Percentiles rank a stretch among this genome's conserved stretches.
Evolutionary conservation across 2,113 vertebrate genomes (phyloP).

Genomic region (Macquaria australasica): DNA sequence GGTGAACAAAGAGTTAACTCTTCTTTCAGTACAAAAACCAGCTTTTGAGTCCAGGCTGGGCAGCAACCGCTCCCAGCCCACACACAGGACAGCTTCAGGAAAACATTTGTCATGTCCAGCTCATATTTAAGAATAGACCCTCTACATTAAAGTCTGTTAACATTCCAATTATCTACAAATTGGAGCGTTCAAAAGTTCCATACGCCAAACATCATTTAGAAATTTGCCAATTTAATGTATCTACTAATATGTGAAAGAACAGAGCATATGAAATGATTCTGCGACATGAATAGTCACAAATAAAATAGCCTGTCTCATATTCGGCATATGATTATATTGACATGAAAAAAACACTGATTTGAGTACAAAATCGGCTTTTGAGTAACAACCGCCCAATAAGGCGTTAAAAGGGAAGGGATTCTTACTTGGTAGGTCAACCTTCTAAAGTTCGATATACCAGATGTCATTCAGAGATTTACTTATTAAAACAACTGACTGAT

Average conservation of each 20-base stretch:
- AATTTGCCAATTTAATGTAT: neutral
- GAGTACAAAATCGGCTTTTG: neutral
- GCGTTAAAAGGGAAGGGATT: neutral
- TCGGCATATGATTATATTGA: neutral
- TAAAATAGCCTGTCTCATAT: neutral
- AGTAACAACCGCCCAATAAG: neutral
- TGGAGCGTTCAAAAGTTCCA: too few species aligned
- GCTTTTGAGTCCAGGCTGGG: neutral
- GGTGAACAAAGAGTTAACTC: neutral
- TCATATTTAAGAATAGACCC: too few species aligned
- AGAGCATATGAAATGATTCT: too few species aligned
- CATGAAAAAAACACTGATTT: neutral
- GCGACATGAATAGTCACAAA: neutral
- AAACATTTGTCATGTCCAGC: too few species aligned
- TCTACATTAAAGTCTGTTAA: too few species aligned
- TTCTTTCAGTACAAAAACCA: neutral
- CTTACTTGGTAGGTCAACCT: neutral
- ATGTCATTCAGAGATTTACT: neutral
- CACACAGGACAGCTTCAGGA: too few species aligned
- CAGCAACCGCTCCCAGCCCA: too few species aligned
- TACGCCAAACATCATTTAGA: neutral
- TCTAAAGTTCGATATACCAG: neutral
- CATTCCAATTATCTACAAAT: too few species aligned
- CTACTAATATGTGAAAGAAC: fast-evolving
- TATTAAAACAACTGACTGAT: neutral